These are phyloP conservation scores for Stomatorhinus ivindoensis DNA, from an alignment of 2,113 vertebrate genomes.

Conservation along the genomic window DNA sequence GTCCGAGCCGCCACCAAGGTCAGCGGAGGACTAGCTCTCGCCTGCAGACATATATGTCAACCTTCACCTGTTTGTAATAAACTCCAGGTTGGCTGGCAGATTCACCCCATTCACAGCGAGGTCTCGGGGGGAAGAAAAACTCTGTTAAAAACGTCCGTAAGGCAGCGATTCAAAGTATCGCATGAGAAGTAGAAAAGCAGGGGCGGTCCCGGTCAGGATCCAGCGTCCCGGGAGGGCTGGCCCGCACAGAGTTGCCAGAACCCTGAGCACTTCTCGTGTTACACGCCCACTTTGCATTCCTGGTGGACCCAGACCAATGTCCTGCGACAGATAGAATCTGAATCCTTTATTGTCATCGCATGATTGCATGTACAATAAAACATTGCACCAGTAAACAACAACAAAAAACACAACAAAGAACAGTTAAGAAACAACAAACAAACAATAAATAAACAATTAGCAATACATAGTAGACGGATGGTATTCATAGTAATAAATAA, in stretches of 20 bases:
- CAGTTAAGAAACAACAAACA: background rate
- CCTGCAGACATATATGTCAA: background rate
- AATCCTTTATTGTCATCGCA: background rate
- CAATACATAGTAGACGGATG: background rate
- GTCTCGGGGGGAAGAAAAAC: background rate
- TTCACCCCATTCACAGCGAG: background rate
- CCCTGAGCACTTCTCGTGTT: background rate
- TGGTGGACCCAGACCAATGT: background rate
- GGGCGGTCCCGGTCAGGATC: background rate
- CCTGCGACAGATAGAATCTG: background rate
- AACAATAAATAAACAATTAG: background rate
- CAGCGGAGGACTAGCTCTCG: background rate
- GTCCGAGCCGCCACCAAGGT: background rate
- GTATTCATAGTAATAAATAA: background rate
- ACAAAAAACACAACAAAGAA: background rate
- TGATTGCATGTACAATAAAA: background rate
- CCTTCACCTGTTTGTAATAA: conserved; percentile 13
- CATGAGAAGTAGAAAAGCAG: background rate
- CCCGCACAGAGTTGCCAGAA: background rate
- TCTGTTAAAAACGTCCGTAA: background rate
- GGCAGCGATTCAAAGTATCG: background rate
- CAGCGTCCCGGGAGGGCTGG: background rate
- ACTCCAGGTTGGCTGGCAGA: background rate
- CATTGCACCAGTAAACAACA: background rate
- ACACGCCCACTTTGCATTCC: background rate